Evolutionary conservation across 2,113 vertebrate genomes (phyloP), one percentile per base, ranked within the genome.

Genomic region (Campylomormyrus tamandua): DNA sequence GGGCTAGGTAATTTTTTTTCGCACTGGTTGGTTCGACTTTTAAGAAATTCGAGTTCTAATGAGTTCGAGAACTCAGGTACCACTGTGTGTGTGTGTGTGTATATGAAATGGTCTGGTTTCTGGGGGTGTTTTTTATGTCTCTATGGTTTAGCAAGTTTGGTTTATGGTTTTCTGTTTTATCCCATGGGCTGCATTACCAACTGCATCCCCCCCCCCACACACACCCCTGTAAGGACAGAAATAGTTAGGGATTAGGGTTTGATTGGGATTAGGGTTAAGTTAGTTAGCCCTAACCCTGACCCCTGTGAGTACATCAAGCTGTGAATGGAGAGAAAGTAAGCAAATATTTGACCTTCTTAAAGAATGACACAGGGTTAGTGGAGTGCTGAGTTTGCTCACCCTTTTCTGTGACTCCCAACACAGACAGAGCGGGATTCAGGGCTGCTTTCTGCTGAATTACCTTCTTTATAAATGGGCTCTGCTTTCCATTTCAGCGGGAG

Each of bases 401-500:
- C 70, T 39, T 77, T 39, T 77, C 11, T 70, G 66, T 35, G 27
- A 70, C 62, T 66, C n/a, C 21, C 62, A 74, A 4, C n/a, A 74
- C 66, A 35, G 66, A 27, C 35, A 77, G 27, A 77, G 70, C 15
- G 1, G 31, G 31, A 77, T 77, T 77, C 70, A 77, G 70, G 31
- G 13, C 42, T 83, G 6, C 39, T 3, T 46, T 83, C 77, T 15
- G 42, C 1, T 46, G 35, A 83, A 46, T 21, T 45, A 31, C 13
- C 80, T 83, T 9, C 21, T 83, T 83, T 83, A 15, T n/a, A 87
- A 87, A 56, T 35, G n/a, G 15, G 21, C 15, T 62, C 56, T 90
- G 1, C 89, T 15, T 88, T 27, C 9, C 56, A 24, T 46, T 56
- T 17, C 92, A 99, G 98, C 93, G 94, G 97, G 96, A 93, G 94